These are phyloP conservation scores for Anoplophora glabripennis DNA, from an alignment of 1,140 invertebrate genomes.

Conservation along the genomic window DNA sequence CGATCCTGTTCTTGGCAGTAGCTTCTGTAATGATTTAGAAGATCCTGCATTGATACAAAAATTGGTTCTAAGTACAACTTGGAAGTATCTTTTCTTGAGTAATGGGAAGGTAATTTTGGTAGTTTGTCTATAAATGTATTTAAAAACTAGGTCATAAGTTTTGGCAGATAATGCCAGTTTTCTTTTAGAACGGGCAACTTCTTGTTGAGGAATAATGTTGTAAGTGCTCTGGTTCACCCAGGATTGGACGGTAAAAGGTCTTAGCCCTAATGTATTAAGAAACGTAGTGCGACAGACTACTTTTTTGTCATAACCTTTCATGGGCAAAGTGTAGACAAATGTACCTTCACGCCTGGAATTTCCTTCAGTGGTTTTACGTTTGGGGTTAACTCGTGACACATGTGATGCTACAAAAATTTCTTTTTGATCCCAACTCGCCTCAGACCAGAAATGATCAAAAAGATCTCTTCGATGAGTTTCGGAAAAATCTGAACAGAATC, in stretches of 20 bases:
- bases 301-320: not conserved
- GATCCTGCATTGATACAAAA: slow-evolving; percentile 26
- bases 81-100: slow-evolving; percentile 29
- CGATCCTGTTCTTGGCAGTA: slow-evolving; percentile 1
- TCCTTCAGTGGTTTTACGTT: not conserved
- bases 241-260: not conserved
- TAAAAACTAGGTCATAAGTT: not conserved
- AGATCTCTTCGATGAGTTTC: not conserved
- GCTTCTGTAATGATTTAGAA: slow-evolving; percentile 31
- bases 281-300: not conserved
- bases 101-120: slow-evolving; percentile 35
- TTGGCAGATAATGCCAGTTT: not conserved
- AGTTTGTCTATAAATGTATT: slow-evolving; percentile 23
- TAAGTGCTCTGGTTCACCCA: not conserved
- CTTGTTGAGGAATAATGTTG: not conserved
- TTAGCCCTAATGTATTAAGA: not conserved
- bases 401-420: not conserved
- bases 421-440: slow-evolving; percentile 4
- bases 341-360: not conserved
- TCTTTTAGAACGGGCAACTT: not conserved
- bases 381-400: not conserved
- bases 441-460: slow-evolving; percentile 1
- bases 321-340: not conserved
- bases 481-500: not conserved
- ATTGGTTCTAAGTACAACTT: slow-evolving; percentile 36